Conservation (phyloP, 2,888 invertebrate species). For the Nephrotoma flavescens region DNA sequence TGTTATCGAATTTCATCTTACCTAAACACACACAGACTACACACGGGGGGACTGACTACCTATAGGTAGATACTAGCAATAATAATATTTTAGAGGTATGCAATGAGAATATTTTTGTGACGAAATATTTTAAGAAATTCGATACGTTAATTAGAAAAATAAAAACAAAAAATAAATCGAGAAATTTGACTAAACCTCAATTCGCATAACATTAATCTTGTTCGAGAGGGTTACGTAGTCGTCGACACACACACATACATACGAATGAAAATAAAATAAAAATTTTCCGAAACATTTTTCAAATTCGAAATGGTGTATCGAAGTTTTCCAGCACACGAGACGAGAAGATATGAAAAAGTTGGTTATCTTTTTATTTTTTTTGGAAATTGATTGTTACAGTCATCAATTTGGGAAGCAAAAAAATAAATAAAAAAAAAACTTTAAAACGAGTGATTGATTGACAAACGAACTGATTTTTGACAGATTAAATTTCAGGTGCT, state of each 20-base stretch:
- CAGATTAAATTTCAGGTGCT: not conserved
- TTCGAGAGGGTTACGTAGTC: not conserved
- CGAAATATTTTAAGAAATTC: not conserved
- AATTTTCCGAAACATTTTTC: not conserved
- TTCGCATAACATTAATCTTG: not conserved
- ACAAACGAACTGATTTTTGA: not conserved
- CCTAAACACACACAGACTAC: not conserved
- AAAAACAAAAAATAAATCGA: not conserved
- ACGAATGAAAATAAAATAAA: not conserved
- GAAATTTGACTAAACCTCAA: not conserved
- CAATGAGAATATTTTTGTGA: not conserved
- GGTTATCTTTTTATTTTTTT: not conserved
- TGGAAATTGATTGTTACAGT: not conserved
- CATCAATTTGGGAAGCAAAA: not conserved
- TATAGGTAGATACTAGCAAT: not conserved
- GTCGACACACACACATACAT: not conserved
- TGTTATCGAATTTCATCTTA: not conserved
- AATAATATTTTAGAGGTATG: not conserved
- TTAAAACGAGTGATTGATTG: not conserved
- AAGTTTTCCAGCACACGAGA: not conserved
- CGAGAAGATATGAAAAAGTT: not conserved
- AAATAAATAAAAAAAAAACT: not conserved
- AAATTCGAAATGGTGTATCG: not conserved
- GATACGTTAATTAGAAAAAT: not conserved
- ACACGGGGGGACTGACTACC: not conserved